Percentiles rank a stretch among this genome's conserved stretches.
phyloP scores from a whole-genome alignment of 2,113 vertebrate genomes.

The Podarcis raffonei region DNA sequence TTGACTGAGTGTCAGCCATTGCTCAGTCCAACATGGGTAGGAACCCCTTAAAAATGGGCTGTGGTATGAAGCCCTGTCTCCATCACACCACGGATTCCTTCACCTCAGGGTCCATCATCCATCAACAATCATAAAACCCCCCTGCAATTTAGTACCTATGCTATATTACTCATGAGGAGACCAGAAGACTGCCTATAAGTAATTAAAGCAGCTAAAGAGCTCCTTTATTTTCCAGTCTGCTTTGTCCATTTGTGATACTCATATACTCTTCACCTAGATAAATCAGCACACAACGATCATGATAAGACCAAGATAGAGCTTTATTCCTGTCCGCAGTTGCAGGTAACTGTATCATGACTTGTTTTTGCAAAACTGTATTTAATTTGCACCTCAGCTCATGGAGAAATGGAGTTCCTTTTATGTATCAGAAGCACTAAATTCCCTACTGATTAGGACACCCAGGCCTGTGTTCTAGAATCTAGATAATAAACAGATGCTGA shows the following conservation, averaged over 20 bases:
- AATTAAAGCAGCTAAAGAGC: no score
- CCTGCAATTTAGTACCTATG: no score
- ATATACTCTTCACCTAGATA: not conserved
- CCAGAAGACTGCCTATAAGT: no score
- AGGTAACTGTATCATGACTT: not conserved
- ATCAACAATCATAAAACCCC: no score
- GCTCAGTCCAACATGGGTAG: no score
- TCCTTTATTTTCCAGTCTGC: not conserved
- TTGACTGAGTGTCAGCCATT: no score
- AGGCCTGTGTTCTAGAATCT: not conserved
- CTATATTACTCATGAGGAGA: no score
- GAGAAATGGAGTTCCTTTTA: not conserved
- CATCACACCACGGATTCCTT: no score
- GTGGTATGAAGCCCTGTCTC: no score
- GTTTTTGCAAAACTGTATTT: not conserved
- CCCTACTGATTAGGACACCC: not conserved
- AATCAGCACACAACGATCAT: not conserved
- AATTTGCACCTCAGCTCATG: not conserved
- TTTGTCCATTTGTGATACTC: not conserved
- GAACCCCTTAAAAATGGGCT: no score
- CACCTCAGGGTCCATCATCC: no score
- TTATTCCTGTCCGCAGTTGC: not conserved
- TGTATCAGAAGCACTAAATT: not conserved
- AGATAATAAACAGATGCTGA: not conserved
- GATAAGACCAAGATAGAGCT: not conserved